phyloP scores from a whole-genome alignment of 2,888 invertebrate species.

The Flexamia atlantica region DNA sequence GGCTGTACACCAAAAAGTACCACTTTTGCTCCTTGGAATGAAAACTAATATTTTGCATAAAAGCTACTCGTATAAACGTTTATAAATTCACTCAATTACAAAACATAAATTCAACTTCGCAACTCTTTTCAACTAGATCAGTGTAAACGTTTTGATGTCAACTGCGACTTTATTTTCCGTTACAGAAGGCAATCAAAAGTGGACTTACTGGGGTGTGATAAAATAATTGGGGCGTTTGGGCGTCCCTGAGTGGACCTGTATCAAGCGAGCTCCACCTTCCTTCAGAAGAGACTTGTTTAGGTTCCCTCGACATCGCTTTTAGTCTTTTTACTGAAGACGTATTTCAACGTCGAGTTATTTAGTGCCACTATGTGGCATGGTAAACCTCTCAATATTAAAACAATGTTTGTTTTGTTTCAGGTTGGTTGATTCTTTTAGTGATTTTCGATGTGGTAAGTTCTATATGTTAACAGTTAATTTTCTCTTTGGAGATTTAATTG shows the following conservation, averaged over 20 bases:
- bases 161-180: constrained; percentile 18
- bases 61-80: no score
- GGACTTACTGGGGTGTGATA: constrained; percentile 17
- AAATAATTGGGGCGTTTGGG: constrained; percentile 25
- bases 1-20: no score
- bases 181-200: not conserved
- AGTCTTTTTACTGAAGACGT: not conserved
- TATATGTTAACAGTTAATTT: no score
- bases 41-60: no score
- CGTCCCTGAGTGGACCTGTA: not conserved
- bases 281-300: not conserved
- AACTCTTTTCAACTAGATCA: not conserved
- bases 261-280: not conserved
- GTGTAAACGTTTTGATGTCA: not conserved
- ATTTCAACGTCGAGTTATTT: not conserved
- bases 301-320: not conserved
- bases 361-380: not conserved
- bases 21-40: no score
- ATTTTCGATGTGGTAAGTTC: not conserved
- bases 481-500: no score
- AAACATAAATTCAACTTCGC: no score
- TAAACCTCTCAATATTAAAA: not conserved
- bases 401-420: not conserved
- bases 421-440: not conserved
- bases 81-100: no score